Conservation (phyloP, 2,113 vertebrate species). For the Baryphthengus martii region DNA sequence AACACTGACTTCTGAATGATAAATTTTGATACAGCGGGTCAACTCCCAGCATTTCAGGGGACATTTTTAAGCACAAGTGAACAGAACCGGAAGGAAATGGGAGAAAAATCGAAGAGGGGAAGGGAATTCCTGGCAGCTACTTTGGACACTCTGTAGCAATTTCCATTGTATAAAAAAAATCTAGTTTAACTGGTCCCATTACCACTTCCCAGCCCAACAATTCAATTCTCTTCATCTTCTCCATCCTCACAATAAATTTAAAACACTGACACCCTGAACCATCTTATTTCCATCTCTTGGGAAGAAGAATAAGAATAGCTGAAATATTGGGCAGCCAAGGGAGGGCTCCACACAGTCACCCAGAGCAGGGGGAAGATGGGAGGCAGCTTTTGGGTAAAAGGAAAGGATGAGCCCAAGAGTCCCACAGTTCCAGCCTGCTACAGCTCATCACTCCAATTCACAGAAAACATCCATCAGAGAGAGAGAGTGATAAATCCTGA, state of each 20-base stretch:
- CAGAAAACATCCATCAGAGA: not conserved
- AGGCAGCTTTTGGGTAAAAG: not conserved
- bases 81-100: not conserved
- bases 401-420: not conserved
- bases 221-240: not conserved
- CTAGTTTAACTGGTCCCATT: not conserved
- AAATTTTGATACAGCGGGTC: not conserved
- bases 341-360: not conserved
- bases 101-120: not conserved
- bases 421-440: not conserved
- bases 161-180: not conserved
- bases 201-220: not conserved
- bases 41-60: not conserved
- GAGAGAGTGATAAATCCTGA: not conserved
- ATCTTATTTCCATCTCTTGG: not conserved
- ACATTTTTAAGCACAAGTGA: not conserved
- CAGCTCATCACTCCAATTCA: not conserved
- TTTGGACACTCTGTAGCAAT: not conserved
- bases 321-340: fast-evolving
- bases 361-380: not conserved
- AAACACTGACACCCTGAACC: not conserved
- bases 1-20: not conserved
- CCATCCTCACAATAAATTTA: not conserved
- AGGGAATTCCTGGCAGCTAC: not conserved
- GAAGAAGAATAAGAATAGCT: not conserved